Evolutionary conservation across 2,888 invertebrate genomes (phyloP).

Genomic region (Tenthredo distinguenda): DNA sequence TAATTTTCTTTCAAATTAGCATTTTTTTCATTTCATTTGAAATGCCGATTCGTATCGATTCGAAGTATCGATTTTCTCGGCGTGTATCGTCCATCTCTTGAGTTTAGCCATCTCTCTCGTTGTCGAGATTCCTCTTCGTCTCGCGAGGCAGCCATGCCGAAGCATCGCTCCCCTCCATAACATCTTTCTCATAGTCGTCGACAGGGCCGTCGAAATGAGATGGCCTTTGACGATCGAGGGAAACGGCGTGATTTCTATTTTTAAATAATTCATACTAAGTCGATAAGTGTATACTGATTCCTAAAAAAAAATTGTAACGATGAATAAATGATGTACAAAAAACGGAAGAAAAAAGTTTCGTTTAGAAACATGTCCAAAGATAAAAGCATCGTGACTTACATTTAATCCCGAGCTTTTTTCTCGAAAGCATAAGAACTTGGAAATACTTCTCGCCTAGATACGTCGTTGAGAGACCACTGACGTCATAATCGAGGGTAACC

Average conservation of each 20-base stretch:
- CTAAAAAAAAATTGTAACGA: background rate
- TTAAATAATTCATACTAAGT: background rate
- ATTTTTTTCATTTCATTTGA: background rate
- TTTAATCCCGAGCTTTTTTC: background rate
- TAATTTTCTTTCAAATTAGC: background rate
- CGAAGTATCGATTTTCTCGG: background rate
- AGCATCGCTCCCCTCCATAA: constrained; percentile 38
- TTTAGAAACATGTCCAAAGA: background rate
- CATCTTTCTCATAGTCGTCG: constrained; percentile 7
- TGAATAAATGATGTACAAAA: background rate
- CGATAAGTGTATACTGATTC: background rate
- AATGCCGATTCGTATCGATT: constrained; percentile 2
- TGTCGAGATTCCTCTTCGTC: constrained; percentile 62
- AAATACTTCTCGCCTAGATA: constrained; percentile 53
- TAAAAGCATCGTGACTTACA: background rate
- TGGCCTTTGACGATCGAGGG: background rate
- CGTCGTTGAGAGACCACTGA: constrained; percentile 68
- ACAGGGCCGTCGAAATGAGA: background rate
- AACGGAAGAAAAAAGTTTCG: background rate
- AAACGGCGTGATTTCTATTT: background rate
- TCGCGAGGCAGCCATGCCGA: constrained; percentile 49
- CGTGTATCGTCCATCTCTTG: background rate
- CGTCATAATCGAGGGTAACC: constrained; percentile 68
- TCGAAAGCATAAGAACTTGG: constrained; percentile 66
- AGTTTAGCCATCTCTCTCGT: background rate